Evolutionary conservation across 2,797 vertebrate genomes (phyloP).

Genomic region (Nannoperca obscura): DNA sequence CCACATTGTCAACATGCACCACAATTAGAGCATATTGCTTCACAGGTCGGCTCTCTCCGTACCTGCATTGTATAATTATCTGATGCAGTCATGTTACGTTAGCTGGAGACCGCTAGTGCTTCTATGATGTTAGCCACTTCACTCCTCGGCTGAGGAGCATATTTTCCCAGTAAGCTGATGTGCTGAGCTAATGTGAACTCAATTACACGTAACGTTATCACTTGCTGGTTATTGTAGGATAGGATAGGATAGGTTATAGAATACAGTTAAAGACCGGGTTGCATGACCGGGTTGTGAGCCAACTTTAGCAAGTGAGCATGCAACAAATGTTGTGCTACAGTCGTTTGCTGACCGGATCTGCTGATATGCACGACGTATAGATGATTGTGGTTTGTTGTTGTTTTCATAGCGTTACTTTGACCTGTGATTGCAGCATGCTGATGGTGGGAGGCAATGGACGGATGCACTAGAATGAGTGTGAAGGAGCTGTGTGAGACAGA

Average conservation of each 20-base stretch:
- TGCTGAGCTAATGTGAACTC: slow-evolving; percentile 41
- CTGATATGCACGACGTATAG: slow-evolving; percentile 16
- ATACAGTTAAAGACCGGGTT: neutral
- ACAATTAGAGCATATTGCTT: accelerated
- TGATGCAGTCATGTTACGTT: slow-evolving; percentile 37
- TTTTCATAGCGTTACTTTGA: slow-evolving; percentile 43
- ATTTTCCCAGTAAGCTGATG: slow-evolving; percentile 21
- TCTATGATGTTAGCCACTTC: slow-evolving; percentile 33
- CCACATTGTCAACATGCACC: accelerated
- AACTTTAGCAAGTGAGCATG: neutral
- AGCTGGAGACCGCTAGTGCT: slow-evolving; percentile 50
- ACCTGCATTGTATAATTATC: neutral
- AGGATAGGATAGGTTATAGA: neutral
- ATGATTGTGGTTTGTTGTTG: slow-evolving; percentile 43
- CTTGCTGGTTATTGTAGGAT: neutral
- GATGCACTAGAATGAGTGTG: slow-evolving; percentile 93
- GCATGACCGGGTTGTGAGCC: neutral
- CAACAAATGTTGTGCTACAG: neutral
- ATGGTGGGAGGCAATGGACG: slow-evolving; percentile 91
- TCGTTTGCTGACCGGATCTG: slow-evolving; percentile 6
- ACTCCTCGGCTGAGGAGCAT: slow-evolving; percentile 53
- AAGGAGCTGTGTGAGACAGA: slow-evolving; percentile 94
- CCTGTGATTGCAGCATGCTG: slow-evolving; percentile 85
- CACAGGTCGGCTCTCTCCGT: accelerated
- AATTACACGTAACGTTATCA: neutral